Percentiles rank a stretch among this genome's conserved stretches.
Conservation (phyloP, 37 sponge, comb jelly and placozoan genomes). For the Halichondria panicea region DNA sequence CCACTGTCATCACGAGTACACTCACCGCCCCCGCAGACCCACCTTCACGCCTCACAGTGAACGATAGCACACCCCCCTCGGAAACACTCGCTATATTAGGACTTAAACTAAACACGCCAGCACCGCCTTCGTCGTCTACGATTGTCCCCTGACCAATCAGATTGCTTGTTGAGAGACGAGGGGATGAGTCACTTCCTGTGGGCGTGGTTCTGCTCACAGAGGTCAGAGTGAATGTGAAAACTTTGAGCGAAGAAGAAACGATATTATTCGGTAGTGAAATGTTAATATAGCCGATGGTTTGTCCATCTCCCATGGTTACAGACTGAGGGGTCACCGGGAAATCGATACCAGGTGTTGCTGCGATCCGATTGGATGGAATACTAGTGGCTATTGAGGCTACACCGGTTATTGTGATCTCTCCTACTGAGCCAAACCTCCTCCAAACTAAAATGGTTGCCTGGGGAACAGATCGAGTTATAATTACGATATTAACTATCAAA, state of each 20-base stretch:
- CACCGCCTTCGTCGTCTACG: constrained; percentile 74
- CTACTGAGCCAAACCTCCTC: constrained; percentile 67
- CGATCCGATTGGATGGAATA: constrained; percentile 24
- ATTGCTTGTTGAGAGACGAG: constrained; percentile 42
- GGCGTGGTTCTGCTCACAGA: constrained; percentile 12
- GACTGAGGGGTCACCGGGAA: constrained; percentile 19
- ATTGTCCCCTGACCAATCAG: constrained; percentile 46
- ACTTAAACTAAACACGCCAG: constrained; percentile 59
- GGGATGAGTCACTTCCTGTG: constrained; percentile 24
- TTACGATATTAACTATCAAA: neutral
- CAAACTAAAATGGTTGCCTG: constrained; percentile 48
- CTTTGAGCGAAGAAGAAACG: constrained; percentile 25
- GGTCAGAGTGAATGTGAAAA: constrained; percentile 61
- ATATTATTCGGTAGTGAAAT: constrained; percentile 57
- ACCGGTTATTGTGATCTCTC: constrained; percentile 65
- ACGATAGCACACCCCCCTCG: constrained; percentile 20
- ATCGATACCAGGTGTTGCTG: constrained; percentile 49
- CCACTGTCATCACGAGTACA: constrained; percentile 27
- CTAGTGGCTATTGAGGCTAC: constrained; percentile 18
- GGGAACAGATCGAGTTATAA: neutral
- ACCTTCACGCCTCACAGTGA: constrained; percentile 23
- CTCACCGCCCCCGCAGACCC: constrained; percentile 45
- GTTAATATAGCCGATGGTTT: constrained; percentile 43
- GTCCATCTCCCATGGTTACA: constrained; percentile 49
- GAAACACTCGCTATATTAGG: constrained; percentile 20